Conservation (phyloP, 2,113 vertebrate species). For the Seriola dumerili region DNA sequence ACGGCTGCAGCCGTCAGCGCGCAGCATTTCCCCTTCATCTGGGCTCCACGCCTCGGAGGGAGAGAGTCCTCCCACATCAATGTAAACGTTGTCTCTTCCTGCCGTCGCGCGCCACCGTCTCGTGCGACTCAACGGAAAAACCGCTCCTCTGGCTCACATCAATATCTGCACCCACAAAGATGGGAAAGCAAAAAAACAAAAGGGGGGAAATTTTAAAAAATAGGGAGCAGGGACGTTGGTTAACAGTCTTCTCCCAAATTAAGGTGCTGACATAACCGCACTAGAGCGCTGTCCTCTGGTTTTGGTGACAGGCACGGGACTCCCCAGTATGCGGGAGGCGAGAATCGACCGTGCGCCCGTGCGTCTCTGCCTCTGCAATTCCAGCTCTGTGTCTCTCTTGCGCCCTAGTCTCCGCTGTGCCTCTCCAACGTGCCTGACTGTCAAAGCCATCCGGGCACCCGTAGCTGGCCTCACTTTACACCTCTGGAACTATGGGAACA, state of each 20-base stretch:
- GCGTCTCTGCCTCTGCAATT: constrained; percentile 84
- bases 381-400: constrained; percentile 77
- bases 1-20: constrained; percentile 84
- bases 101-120: constrained; percentile 72
- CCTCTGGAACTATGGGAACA: constrained; percentile 79
- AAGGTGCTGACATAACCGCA: constrained; percentile 58
- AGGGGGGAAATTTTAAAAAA: constrained; percentile 27
- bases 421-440: constrained; percentile 83
- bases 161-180: constrained; percentile 73
- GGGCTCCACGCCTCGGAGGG: constrained; percentile 78
- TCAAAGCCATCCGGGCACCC: constrained; percentile 82
- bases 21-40: constrained; percentile 86
- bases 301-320: constrained; percentile 73
- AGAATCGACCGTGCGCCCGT: constrained; percentile 75
- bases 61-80: constrained; percentile 75
- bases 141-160: constrained; percentile 70
- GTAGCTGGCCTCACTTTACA: constrained; percentile 75
- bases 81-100: constrained; percentile 66
- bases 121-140: constrained; percentile 57
- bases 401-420: constrained; percentile 71
- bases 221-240: constrained; percentile 37
- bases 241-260: constrained; percentile 45
- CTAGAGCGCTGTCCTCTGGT: constrained; percentile 57
- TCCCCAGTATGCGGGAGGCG: constrained; percentile 77
- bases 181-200: constrained; percentile 57